Evolutionary conservation across 2,113 vertebrate genomes (phyloP), one percentile per base, ranked within the genome.

Genomic region (Pteropus alecto): DNA sequence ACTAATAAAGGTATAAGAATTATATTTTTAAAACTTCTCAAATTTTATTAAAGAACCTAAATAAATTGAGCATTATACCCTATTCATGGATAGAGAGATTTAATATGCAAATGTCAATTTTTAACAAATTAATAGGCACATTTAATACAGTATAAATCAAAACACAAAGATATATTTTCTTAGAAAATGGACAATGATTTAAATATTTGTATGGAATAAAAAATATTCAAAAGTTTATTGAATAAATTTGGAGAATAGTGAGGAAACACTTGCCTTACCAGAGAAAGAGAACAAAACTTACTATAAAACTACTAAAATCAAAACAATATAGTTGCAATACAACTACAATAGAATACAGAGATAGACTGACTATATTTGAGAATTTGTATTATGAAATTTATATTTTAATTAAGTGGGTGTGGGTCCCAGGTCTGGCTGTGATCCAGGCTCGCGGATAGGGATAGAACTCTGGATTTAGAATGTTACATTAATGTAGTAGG

Each of bases 131-230:
- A 68, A 58, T 48, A 82, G 65, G 24, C 33, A 81, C 3, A 76
- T 56, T 73, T 82, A 96, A 79, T 35, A 28, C 8, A 95, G 65
- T 78, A 14, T 14, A 87, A 90, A 77, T 83, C 38, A 96, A 94
- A 83, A 73, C 3, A 16, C 61, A 13, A 33, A 90, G 35, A 13
- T 82, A 35, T 61, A 35, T 61, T 84, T 93, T 93, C 56, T 90
- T 93, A 48, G n/a, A 67, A 94, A 54, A 12, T 96, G 19, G 51
- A 68, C 19, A 74, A 78, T 86, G 41, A 68, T 89, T 77, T 95
- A 63, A 87, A 91, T 5, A 3, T 94, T 89, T 94, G 41, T 63
- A 19, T 54, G 35, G 43, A 94, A 83, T 71, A 90, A 89, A 84
- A 84, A 90, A 71, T 58, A 68, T 86, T 51, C 35, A 82, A 67